Conservation (phyloP, 2,797 vertebrate genomes). For the Falco naumanni region DNA sequence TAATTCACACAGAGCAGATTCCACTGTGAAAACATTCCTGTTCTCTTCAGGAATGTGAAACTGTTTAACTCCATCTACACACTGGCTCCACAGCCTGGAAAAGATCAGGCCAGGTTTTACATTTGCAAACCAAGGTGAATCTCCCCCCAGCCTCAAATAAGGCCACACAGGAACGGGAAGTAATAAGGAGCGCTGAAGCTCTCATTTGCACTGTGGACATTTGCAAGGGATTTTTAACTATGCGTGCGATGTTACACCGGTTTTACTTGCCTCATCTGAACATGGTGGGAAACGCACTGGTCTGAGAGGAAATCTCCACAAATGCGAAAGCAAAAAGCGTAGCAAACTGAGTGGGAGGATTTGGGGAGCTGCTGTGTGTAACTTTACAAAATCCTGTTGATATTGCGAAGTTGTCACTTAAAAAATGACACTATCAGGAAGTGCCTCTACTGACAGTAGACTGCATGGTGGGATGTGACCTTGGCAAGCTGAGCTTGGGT, state of each 20-base stretch:
- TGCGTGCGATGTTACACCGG: accelerated
- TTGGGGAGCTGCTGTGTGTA: not conserved
- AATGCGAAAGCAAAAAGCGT: not conserved
- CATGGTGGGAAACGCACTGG: not conserved
- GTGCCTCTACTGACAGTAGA: not conserved
- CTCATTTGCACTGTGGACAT: not conserved
- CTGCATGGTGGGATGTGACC: not conserved
- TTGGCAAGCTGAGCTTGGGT: not conserved
- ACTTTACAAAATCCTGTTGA: not conserved
- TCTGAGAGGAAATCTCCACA: not conserved
- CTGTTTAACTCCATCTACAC: slow-evolving; percentile 25
- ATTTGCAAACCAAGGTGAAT: not conserved
- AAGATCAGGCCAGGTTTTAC: not conserved
- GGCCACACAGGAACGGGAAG: not conserved
- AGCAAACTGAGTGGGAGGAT: not conserved
- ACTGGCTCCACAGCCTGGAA: not conserved
- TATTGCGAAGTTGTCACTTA: not conserved
- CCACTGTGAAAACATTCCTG: slow-evolving; percentile 54
- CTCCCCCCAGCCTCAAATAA: not conserved
- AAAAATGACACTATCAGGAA: not conserved
- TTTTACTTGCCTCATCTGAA: not conserved
- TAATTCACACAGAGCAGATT: slow-evolving; percentile 49
- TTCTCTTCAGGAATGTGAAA: slow-evolving; percentile 48
- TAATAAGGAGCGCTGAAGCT: not conserved
- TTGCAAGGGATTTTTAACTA: not conserved